Conservation (phyloP, 2,797 vertebrate genomes). For the Spinibarbus caldwelli region DNA sequence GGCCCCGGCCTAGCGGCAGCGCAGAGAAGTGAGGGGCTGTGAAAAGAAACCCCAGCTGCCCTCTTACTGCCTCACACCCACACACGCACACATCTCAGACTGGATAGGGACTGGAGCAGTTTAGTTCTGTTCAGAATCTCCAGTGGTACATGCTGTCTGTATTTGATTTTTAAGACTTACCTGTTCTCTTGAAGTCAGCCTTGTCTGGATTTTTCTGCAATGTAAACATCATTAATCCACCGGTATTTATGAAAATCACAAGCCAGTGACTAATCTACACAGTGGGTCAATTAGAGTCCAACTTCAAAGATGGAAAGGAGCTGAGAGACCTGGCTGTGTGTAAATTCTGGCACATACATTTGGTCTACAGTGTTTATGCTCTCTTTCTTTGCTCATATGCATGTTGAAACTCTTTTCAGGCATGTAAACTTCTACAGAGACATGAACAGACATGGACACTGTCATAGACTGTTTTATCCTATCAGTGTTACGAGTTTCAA, state of each 20-base stretch:
- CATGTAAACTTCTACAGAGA: constrained; percentile 71
- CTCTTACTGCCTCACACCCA: constrained; percentile 23
- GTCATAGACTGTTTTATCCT: not conserved
- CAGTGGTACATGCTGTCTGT: too few relatives aligned
- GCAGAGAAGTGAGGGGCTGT: constrained; percentile 76
- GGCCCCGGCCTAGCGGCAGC: constrained; percentile 70
- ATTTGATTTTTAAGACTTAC: not conserved
- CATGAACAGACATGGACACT: not conserved
- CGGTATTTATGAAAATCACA: not conserved
- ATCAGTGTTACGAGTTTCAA: not conserved
- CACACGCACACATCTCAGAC: constrained; percentile 8
- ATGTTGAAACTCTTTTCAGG: constrained; percentile 62
- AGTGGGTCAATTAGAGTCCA: constrained; percentile 71
- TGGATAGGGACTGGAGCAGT: constrained; percentile 13
- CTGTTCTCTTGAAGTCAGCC: not conserved
- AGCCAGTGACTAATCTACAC: not conserved
- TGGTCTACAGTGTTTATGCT: constrained; percentile 77
- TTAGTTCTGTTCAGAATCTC: constrained; percentile 6
- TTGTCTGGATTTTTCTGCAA: constrained; percentile 1
- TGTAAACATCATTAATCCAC: not conserved
- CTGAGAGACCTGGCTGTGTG: constrained; percentile 14
- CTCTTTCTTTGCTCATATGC: constrained; percentile 75
- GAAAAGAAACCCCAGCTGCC: constrained; percentile 63
- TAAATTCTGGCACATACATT: constrained; percentile 50
- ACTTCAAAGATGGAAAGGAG: constrained; percentile 71